These are phyloP conservation scores for Agrochola lota DNA, from an alignment of 2,888 invertebrate genomes.

Conservation along the genomic window DNA sequence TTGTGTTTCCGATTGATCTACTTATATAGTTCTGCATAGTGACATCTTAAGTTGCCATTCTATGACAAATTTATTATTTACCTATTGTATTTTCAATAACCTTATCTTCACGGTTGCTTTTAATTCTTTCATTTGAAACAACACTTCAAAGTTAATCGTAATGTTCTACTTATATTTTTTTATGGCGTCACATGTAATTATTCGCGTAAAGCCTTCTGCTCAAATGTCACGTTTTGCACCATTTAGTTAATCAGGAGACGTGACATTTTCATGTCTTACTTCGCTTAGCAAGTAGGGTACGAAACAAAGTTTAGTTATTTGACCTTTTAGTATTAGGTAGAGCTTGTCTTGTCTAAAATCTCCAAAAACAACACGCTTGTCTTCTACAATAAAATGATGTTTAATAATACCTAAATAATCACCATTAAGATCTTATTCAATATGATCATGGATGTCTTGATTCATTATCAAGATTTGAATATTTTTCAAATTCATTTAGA, in stretches of 20 bases:
- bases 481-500: not conserved
- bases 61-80: not conserved
- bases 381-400: not conserved
- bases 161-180: slow-evolving; percentile 53
- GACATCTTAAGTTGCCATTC: not conserved
- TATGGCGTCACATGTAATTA: slow-evolving; percentile 37
- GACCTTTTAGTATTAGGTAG: slow-evolving; percentile 3
- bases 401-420: not conserved
- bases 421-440: too few species aligned
- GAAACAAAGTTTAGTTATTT: slow-evolving; percentile 10
- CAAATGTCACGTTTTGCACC: slow-evolving; percentile 69
- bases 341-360: not conserved
- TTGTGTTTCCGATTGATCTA: not conserved
- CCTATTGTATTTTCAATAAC: not conserved
- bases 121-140: slow-evolving; percentile 16
- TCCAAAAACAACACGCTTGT: not conserved
- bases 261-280: slow-evolving; percentile 66
- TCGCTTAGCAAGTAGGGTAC: slow-evolving; percentile 46
- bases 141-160: slow-evolving; percentile 25
- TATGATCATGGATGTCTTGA: not conserved
- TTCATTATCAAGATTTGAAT: not conserved
- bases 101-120: slow-evolving; percentile 27
- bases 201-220: slow-evolving; percentile 51
- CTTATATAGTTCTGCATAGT: not conserved
- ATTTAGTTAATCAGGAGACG: slow-evolving; percentile 64